A percentile compares a stretch with the other conserved stretches of the same genome.
These are phyloP conservation scores for Cinclus mexicanus DNA, from an alignment of 2,113 vertebrate species.

Conservation along the genomic window DNA sequence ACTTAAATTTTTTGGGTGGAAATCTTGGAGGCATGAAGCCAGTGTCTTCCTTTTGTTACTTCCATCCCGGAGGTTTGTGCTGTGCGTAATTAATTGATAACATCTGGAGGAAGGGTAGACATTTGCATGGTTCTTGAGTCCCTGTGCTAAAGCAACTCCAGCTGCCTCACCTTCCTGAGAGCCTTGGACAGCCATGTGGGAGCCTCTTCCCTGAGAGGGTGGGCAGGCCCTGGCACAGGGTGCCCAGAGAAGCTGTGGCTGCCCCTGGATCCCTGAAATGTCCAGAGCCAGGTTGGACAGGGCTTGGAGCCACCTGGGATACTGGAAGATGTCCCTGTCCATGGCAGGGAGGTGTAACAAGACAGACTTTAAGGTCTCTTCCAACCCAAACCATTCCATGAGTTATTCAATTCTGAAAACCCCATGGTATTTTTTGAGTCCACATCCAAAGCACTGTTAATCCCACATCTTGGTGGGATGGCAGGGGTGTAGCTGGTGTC, in stretches of 20 bases:
- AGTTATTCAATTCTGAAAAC: background rate
- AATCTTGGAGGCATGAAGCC: background rate
- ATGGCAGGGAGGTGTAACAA: background rate
- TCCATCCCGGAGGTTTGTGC: background rate
- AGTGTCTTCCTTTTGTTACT: background rate
- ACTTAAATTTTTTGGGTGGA: background rate
- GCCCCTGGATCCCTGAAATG: background rate
- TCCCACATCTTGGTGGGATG: accelerated
- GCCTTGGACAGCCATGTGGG: background rate
- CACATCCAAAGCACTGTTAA: accelerated
- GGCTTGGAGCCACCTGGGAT: background rate
- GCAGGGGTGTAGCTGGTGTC: background rate
- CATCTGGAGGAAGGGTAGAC: background rate
- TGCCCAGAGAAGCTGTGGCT: background rate
- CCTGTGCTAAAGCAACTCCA: background rate
- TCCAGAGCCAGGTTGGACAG: accelerated
- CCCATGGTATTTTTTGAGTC: accelerated
- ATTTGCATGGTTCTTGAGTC: background rate
- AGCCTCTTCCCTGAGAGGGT: background rate
- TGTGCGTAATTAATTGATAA: conserved; percentile 1
- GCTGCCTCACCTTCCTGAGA: background rate
- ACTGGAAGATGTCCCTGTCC: accelerated
- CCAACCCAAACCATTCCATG: background rate
- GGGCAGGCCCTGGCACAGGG: background rate
- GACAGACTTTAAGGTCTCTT: background rate